Conservation (phyloP, 2,797 vertebrate genomes). For the Nyctibius grandis region DNA sequence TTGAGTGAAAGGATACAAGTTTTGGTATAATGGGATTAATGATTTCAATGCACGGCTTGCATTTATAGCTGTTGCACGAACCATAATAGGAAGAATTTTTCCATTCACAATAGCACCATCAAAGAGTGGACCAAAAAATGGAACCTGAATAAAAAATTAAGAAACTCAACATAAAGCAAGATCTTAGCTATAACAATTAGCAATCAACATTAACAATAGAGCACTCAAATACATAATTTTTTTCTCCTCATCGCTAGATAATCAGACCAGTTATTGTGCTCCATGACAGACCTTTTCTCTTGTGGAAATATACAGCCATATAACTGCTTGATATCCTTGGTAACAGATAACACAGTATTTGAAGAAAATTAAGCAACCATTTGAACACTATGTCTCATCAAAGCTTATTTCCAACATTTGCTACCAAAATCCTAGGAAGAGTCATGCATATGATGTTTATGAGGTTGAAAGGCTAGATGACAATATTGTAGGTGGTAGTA, state of each 20-base stretch:
- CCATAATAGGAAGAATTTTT: slow-evolving; percentile 94
- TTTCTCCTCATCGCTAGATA: slow-evolving; percentile 29
- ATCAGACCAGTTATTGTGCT: slow-evolving; percentile 60
- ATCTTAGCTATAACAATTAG: slow-evolving; percentile 47
- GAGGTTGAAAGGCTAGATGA: background rate
- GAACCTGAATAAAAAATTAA: slow-evolving; percentile 83
- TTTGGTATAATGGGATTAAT: slow-evolving; percentile 96
- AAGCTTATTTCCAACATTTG: slow-evolving; percentile 19
- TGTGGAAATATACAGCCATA: slow-evolving; percentile 21
- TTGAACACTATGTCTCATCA: slow-evolving; percentile 35
- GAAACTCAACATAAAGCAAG: slow-evolving; percentile 56
- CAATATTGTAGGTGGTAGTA: background rate
- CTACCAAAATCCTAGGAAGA: background rate
- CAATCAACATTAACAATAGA: slow-evolving; percentile 64
- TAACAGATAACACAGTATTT: slow-evolving; percentile 39
- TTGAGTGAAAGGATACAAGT: slow-evolving; percentile 93
- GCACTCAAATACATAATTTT: slow-evolving; percentile 3
- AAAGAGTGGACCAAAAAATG: slow-evolving; percentile 96
- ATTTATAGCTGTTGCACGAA: slow-evolving; percentile 97
- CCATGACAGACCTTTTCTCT: slow-evolving; percentile 24
- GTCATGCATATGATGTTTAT: background rate
- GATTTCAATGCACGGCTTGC: slow-evolving; percentile 96
- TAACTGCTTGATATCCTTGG: slow-evolving; percentile 45
- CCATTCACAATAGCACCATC: slow-evolving; percentile 97
- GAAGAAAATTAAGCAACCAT: slow-evolving; percentile 34